Base-by-base conservation (phyloP, 2,797 vertebrate species). In the Hypotaenidia philippensis region DNA sequence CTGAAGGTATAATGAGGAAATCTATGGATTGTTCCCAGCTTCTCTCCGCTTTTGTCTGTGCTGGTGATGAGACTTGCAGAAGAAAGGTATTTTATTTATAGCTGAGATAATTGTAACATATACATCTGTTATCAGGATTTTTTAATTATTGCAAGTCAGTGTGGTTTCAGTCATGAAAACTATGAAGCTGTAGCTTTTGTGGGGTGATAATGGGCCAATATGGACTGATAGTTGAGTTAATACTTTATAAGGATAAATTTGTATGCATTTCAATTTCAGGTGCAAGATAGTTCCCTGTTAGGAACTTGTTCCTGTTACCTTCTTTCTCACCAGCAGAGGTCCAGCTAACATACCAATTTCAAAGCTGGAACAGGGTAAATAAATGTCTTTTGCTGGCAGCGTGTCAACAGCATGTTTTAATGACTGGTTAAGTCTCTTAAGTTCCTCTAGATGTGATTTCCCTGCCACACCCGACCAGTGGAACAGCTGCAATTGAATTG, bases 291-390 rank as follows among this genome's bases (percentile, higher is more conserved):
- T 13, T 83, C 13, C n/a, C 11, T 82, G 31, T 32, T 21, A 56
- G 19, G 6, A 74, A 57, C 49, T 53, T 53, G 25, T 3, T 83
- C 31, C 60, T 81, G 69, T 60, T 89, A 27, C 32, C 22, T 89
- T 66, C 81, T 64, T 44, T 78, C 23, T 81, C 31, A 53, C 87
- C 94, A 90, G 85, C 77, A 91, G 88, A 86, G 80, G 83, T 79
- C 77, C 55, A 56, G 72, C 90, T 83, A 65, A 64, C n/a, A 56
- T 17, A 29, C 15, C 13, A 13, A 11, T 76, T 94, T 88, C 18
- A 45, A 52, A 83, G 56, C 31, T n/a, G 56, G 14, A 77, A 44
- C 40, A 32, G 7, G 11, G 13, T 47, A 27, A 47, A 22, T 47
- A 22, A 44, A 56, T 36, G 21, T 32, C 38, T 66, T 8, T 34